Evolutionary conservation across 2,888 invertebrate genomes (phyloP).

Genomic region (Chalcosyrphus nemorum): DNA sequence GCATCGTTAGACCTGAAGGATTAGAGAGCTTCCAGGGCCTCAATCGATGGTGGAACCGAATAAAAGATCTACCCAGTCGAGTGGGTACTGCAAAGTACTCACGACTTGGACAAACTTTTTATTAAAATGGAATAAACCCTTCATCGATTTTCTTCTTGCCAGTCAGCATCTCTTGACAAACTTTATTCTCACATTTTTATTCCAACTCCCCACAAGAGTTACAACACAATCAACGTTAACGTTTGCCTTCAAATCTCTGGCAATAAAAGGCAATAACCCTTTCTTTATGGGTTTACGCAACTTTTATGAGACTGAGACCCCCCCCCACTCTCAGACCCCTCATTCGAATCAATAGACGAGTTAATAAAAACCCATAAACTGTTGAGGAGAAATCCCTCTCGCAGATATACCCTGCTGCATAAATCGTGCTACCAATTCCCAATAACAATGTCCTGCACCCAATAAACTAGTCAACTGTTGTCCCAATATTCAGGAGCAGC

Average conservation of each 20-base stretch:
- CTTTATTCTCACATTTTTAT: neutral
- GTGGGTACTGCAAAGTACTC: no score
- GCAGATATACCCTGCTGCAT: conserved; percentile 14
- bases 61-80: no score
- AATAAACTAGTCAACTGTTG: conserved; percentile 49
- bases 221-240: neutral
- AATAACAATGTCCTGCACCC: conserved; percentile 39
- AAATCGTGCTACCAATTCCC: conserved; percentile 36
- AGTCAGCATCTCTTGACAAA: neutral
- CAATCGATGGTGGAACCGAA: no score
- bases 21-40: no score
- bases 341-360: conserved; percentile 16
- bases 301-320: neutral
- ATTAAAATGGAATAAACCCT: no score
- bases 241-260: neutral
- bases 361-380: conserved; percentile 19
- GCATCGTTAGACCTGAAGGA: no score
- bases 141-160: neutral
- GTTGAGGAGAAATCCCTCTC: neutral
- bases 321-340: neutral
- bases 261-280: neutral
- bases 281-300: neutral
- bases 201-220: neutral
- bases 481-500: conserved; percentile 11
- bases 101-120: no score